A percentile compares a stretch with the other conserved stretches of the same genome.
These are phyloP conservation scores for Ascidia mentula DNA, from an alignment of 23 tunicate species.

Conservation along the genomic window DNA sequence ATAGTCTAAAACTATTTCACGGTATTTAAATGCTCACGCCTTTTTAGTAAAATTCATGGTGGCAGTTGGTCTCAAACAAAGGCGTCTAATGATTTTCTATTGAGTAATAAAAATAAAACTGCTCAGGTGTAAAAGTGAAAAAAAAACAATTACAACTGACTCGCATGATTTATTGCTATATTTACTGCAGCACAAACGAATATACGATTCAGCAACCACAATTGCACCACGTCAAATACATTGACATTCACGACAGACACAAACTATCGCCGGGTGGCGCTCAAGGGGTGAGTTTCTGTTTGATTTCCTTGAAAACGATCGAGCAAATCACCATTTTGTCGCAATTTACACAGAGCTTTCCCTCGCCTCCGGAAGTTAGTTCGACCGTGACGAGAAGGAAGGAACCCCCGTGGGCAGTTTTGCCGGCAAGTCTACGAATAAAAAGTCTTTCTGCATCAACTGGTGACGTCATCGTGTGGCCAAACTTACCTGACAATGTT, in stretches of 20 bases:
- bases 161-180: too few relatives aligned
- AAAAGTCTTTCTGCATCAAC: neutral
- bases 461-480: neutral
- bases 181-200: neutral
- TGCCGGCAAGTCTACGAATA: constrained; percentile 70
- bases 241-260: neutral
- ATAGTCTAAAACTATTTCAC: too few relatives aligned
- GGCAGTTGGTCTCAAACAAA: too few relatives aligned
- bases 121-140: too few relatives aligned
- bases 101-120: too few relatives aligned
- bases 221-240: constrained; percentile 14
- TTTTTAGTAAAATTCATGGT: too few relatives aligned
- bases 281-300: constrained; percentile 42
- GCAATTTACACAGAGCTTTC: constrained; percentile 66
- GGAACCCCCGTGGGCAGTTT: constrained; percentile 66
- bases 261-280: neutral
- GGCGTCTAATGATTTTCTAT: too few relatives aligned
- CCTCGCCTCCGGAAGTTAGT: constrained; percentile 3
- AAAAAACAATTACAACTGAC: too few relatives aligned
- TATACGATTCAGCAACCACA: neutral
- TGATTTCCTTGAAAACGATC: constrained; percentile 80
- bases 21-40: too few relatives aligned
- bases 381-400: constrained; percentile 50
- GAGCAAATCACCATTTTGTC: constrained; percentile 97
- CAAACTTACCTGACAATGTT: constrained; percentile 48